Base-by-base conservation (phyloP, 2,797 vertebrate species). In the Threskiornis aethiopicus region DNA sequence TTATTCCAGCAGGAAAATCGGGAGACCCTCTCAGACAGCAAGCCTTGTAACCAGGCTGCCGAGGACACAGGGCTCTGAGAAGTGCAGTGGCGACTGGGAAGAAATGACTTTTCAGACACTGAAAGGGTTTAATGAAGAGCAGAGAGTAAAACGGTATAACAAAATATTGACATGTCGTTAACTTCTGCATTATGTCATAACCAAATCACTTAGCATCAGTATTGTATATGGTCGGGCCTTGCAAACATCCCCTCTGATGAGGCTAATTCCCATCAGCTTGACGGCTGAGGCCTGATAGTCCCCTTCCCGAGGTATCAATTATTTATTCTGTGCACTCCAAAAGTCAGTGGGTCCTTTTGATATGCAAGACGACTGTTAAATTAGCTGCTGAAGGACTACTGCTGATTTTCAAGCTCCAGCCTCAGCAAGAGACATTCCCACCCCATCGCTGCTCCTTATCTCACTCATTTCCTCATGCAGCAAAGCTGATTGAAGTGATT, bases 261-360 rank as follows among this genome's bases (percentile, higher is more conserved):
- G 42, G n/a, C 52, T 93, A 95, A 96, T 95, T 95, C 91, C 69
- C 85, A 59, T 88, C 94, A 93, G 37, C 21, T 82, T 75, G 84
- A 87, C 2, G 8, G 75, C 75, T 59, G 71, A 92, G 91, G 83
- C 54, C 7, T 21, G 54, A 51, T 71, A 83, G 91, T 89, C 71
- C 49, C 70, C 92, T 88, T 89, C 57, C 15, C 4, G 9, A 89
- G 70, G 75, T 85, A 82, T 89, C 83, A 72, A 31, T 95, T 94
- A 89, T 94, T 95, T 95, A 84, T 93, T 89, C 70, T 24, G 35
- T 31, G 70, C 33, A 19, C 85, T 96, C 79, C 88, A 49, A 84
- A 95, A 97, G 82, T 90, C 91, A 75, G 89, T 33, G 57, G n/a
- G 66, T 87, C 90, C 85, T 84, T 97, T 77, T 84, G 80, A 90